A percentile compares a stretch with the other conserved stretches of the same genome.
Conservation (phyloP, 2,113 vertebrate genomes). For the Cynocephalus volans region DNA sequence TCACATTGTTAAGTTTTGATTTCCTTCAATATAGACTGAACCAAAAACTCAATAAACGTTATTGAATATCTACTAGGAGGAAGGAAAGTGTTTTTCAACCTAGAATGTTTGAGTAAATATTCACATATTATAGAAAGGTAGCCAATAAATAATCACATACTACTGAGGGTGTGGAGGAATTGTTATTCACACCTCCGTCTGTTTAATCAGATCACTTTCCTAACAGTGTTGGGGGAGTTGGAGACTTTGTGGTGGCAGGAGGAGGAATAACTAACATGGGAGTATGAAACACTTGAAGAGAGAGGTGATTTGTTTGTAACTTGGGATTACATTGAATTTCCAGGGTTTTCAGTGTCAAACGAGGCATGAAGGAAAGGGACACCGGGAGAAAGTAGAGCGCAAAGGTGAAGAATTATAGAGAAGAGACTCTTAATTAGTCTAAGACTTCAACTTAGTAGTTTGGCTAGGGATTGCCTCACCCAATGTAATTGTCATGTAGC, state of each 20-base stretch:
- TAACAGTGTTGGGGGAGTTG: neutral
- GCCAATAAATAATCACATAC: neutral
- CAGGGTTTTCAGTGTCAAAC: neutral
- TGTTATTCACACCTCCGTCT: neutral
- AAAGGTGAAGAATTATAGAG: neutral
- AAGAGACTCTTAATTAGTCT: neutral
- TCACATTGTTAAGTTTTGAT: neutral
- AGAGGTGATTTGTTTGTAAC: neutral
- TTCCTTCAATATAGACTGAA: neutral
- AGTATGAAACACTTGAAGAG: slow-evolving; percentile 27
- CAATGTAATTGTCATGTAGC: neutral
- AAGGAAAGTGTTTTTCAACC: neutral
- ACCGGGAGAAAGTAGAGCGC: neutral
- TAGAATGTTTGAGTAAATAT: neutral
- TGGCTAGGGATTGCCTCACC: neutral
- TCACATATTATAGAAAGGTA: neutral
- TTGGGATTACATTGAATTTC: neutral
- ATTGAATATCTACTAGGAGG: neutral
- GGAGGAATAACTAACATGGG: neutral
- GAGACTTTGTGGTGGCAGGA: neutral
- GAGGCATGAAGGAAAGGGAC: neutral
- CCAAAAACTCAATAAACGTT: neutral
- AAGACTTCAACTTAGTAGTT: neutral
- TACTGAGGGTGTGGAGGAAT: neutral
- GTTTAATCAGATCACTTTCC: neutral